These are phyloP conservation scores for Sepiola atlantica DNA, from an alignment of 2,888 invertebrate genomes.

Conservation along the genomic window DNA sequence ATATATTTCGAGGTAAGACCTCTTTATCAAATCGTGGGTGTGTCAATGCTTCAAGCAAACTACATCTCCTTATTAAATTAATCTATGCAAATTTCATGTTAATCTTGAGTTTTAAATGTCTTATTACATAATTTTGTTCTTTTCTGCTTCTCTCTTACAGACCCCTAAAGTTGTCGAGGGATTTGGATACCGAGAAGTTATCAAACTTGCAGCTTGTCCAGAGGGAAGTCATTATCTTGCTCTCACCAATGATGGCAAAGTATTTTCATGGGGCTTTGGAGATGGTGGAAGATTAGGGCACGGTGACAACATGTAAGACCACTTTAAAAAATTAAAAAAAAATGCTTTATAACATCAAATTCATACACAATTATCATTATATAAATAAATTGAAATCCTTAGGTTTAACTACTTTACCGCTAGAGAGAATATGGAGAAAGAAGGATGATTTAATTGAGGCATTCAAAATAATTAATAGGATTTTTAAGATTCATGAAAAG, in stretches of 20 bases:
- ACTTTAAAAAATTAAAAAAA: too few relatives aligned
- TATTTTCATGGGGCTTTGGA: slow-evolving; percentile 97
- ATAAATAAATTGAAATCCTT: too few relatives aligned
- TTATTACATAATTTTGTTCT: background rate
- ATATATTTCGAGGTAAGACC: background rate
- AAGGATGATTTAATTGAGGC: too few relatives aligned
- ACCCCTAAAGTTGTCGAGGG: slow-evolving; percentile 77
- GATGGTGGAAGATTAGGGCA: slow-evolving; percentile 94
- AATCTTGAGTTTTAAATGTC: background rate
- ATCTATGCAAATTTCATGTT: background rate
- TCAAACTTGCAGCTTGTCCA: slow-evolving; percentile 91
- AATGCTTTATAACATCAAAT: background rate
- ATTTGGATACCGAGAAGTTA: slow-evolving; percentile 82
- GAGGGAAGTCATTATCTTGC: slow-evolving; percentile 96
- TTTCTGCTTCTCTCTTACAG: slow-evolving; percentile 69
- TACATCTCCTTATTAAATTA: background rate
- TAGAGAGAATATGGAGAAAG: too few relatives aligned
- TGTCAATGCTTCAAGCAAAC: background rate
- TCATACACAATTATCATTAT: background rate
- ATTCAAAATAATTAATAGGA: too few relatives aligned
- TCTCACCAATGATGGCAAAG: slow-evolving; percentile 90
- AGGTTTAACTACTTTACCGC: too few relatives aligned
- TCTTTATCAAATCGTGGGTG: background rate
- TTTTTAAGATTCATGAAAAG: too few relatives aligned
- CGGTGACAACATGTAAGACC: slow-evolving; percentile 81